These are phyloP conservation scores for Orthosia incerta DNA, from an alignment of 2,888 invertebrate genomes.

Conservation along the genomic window DNA sequence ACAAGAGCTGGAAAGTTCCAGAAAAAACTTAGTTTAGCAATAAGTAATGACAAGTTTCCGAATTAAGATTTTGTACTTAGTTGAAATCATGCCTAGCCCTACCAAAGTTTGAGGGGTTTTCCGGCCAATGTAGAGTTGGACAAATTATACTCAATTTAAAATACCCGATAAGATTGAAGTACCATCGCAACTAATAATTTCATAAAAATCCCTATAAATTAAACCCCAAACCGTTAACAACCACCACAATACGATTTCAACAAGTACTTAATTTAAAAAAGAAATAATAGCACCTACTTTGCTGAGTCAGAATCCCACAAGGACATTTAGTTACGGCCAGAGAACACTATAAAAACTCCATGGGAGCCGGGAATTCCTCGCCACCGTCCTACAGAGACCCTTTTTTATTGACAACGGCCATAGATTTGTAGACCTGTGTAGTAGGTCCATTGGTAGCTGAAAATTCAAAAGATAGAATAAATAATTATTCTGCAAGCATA, in stretches of 20 bases:
- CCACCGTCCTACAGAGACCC: constrained; percentile 75
- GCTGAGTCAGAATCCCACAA: constrained; percentile 81
- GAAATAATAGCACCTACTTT: constrained; percentile 66
- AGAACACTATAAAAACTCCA: constrained; percentile 83
- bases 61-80: too few species aligned
- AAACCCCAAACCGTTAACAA: constrained; percentile 39
- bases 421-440: constrained; percentile 68
- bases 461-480: not conserved
- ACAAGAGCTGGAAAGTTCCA: not conserved
- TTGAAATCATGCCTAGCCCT: too few species aligned
- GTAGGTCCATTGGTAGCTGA: constrained; percentile 13
- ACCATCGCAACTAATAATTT: not conserved
- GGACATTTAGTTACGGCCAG: constrained; percentile 85
- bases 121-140: too few species aligned
- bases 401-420: constrained; percentile 71
- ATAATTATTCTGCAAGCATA: not conserved
- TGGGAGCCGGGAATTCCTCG: constrained; percentile 85
- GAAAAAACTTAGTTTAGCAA: not conserved
- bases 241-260: constrained; percentile 44
- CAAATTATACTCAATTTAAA: too few species aligned
- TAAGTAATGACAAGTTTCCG: too few species aligned
- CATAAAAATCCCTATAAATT: constrained; percentile 18
- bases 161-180: too few species aligned
- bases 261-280: constrained; percentile 61
- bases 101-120: too few species aligned